phyloP scores from a whole-genome alignment of 2,888 invertebrate genomes.

The Ophioninae sp. region DNA sequence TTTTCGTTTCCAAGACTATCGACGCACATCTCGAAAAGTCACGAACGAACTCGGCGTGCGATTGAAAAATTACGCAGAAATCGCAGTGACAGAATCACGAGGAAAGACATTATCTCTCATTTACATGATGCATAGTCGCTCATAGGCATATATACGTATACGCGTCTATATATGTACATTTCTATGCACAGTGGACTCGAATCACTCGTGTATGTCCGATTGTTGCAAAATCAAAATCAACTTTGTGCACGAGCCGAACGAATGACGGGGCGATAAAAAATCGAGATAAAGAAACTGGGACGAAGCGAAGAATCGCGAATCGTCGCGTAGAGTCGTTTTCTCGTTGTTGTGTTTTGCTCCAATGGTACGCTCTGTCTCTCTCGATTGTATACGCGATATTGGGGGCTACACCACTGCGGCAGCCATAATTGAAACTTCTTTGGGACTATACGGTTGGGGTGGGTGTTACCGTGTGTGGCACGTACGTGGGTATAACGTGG shows the following conservation, averaged over 20 bases:
- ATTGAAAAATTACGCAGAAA: conserved; percentile 60
- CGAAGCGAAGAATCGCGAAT: conserved; percentile 11
- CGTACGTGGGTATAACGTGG: neutral
- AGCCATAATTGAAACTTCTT: conserved; percentile 54
- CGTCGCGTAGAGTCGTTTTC: conserved; percentile 7
- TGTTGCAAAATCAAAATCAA: conserved; percentile 14
- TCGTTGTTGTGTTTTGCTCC: conserved; percentile 30
- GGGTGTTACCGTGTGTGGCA: neutral
- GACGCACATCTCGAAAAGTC: conserved; percentile 17
- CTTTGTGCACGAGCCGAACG: neutral
- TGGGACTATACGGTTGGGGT: conserved; percentile 26
- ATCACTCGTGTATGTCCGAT: conserved; percentile 13
- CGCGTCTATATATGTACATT: conserved; percentile 1
- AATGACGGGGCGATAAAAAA: neutral
- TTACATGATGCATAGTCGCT: conserved; percentile 6
- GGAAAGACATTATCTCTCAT: conserved; percentile 12
- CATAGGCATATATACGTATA: neutral
- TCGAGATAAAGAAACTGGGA: neutral
- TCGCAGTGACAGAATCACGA: conserved; percentile 55
- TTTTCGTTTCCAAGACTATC: neutral
- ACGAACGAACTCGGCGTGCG: conserved; percentile 32
- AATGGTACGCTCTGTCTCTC: neutral
- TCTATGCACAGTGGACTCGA: neutral
- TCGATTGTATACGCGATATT: conserved; percentile 47
- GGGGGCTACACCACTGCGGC: conserved; percentile 43